Base-by-base conservation (phyloP, 1,140 invertebrate genomes). In the Pinna nobilis region DNA sequence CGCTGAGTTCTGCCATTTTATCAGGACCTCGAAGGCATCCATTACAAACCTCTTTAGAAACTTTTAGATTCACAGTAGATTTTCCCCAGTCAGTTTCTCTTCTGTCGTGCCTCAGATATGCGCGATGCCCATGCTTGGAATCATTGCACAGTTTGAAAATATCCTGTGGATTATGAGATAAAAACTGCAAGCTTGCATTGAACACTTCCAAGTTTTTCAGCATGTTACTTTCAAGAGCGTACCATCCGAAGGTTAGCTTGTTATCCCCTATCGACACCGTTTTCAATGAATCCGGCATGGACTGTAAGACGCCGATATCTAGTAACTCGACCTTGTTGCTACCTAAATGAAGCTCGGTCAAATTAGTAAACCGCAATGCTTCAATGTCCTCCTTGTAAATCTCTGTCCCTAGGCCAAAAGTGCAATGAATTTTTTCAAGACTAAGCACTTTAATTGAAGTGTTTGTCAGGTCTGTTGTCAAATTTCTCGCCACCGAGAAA, bases 321-420 rank as follows among this genome's bases (percentile, higher is more conserved):
- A 74, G 20, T 1, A 69, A 15, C 18, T 64, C 57, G 18, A 74
- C 9, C 20, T 66, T 39, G 59, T 74, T 74, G 23, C 72, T 74
- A 49, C 69, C 65, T 5, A 74, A 1, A 23, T 74, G 28, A 20
- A 74, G 11, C 30, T 74, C 64, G 37, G 28, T 41, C 1, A 74
- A 28, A 20, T 30, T 35, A 18, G 72, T 74, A n/a, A 64, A 23
- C 5, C 55, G 23, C 3, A 69, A 23, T 5, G 53, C 18, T 47
- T 25, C 32, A 18, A 68, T 37, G 25, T 69, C 32, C 3, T 68
- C 50, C 2, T 2, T 32, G 11, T 25, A 15, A 5, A 74, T 0
- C 13, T 55, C 25, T 13, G 72, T 69, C 3, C 65, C 65, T 18
- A 69, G 5, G 28, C 65, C 65, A 47, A 68, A 74, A 4, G 66